Evolutionary conservation across 1,140 invertebrate genomes (phyloP).

Genomic region (Babylonia areolata): DNA sequence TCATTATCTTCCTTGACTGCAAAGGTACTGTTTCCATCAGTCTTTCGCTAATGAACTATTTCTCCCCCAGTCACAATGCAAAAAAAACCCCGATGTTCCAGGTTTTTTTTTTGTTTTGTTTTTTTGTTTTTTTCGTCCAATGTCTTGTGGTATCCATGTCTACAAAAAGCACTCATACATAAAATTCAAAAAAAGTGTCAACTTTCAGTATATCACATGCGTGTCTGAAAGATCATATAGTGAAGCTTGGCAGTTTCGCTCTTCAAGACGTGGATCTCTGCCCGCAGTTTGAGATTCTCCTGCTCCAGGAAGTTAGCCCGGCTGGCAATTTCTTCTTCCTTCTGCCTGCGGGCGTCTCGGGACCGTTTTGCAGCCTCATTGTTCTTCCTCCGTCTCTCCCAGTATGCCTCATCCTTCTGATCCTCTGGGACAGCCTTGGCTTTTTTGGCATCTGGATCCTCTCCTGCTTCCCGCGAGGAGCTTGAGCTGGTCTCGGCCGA

Average conservation of each 20-base stretch:
- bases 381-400: constrained; percentile 76
- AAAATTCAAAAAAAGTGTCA: too few relatives aligned
- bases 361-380: constrained; percentile 77
- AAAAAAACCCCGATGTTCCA: too few relatives aligned
- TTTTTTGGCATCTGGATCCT: constrained; percentile 41
- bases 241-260: constrained; percentile 77
- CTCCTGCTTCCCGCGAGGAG: background rate
- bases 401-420: constrained; percentile 74
- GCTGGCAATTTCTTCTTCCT: constrained; percentile 75
- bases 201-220: too few relatives aligned
- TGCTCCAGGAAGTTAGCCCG: constrained; percentile 74
- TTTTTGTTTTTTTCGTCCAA: too few relatives aligned
- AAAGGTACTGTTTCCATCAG: too few relatives aligned
- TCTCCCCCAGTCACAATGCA: too few relatives aligned
- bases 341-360: constrained; percentile 72
- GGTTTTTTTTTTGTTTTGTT: too few relatives aligned
- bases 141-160: too few relatives aligned
- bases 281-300: constrained; percentile 74
- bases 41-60: too few relatives aligned
- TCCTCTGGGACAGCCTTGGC: constrained; percentile 65
- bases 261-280: constrained; percentile 71
- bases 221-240: constrained; percentile 79
- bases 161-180: too few relatives aligned
- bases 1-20: too few relatives aligned
- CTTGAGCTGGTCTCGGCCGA: background rate